phyloP scores from a whole-genome alignment of 2,797 vertebrate genomes.

The Capromys pilorides region DNA sequence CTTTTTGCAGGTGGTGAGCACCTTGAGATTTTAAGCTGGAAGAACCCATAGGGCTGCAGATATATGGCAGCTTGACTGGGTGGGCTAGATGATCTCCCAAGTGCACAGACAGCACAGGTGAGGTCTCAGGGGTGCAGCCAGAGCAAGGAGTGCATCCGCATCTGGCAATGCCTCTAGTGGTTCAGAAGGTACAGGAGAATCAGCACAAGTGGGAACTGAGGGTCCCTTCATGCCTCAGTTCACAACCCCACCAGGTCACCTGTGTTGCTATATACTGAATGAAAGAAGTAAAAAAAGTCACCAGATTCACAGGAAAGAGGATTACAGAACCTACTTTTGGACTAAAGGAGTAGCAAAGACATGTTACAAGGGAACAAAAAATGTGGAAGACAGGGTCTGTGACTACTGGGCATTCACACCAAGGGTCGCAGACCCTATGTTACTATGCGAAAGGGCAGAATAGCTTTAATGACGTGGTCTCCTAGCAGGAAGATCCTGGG shows the following conservation, averaged over 20 bases:
- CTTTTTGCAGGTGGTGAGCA: neutral
- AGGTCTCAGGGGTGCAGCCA: neutral
- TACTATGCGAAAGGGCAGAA: neutral
- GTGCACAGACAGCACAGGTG: neutral
- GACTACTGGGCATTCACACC: neutral
- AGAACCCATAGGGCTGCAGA: fast-evolving
- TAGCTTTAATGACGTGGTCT: neutral
- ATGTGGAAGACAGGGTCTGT: neutral
- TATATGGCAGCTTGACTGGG: neutral
- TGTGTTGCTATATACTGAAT: neutral
- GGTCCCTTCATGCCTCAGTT: neutral
- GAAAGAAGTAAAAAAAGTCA: neutral
- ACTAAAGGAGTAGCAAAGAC: neutral
- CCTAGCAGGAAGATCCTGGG: neutral
- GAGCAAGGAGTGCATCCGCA: neutral
- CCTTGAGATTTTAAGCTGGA: neutral
- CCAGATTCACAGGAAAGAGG: neutral
- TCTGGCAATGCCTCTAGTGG: neutral
- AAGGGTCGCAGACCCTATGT: neutral
- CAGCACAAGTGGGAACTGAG: neutral
- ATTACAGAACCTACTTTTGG: neutral
- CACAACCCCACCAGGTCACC: no score
- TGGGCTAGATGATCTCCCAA: neutral
- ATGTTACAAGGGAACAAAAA: neutral
- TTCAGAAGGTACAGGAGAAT: neutral